Conservation (phyloP, 2,888 invertebrate species). For the Stratiomys singularior region DNA sequence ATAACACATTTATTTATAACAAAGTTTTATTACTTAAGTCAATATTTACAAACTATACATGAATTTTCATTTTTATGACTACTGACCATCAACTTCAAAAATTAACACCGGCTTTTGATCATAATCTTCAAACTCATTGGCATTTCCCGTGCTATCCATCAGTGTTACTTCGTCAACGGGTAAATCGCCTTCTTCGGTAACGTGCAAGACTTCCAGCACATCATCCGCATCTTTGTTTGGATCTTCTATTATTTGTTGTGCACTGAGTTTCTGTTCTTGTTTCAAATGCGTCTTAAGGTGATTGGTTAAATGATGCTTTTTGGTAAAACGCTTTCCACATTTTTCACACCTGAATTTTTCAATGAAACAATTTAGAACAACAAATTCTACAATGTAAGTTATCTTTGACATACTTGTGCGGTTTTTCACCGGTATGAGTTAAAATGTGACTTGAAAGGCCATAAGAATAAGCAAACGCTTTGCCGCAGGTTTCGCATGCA, state of each 20-base stretch:
- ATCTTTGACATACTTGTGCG: conserved; percentile 58
- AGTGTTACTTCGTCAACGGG: conserved; percentile 21
- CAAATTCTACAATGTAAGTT: too few species aligned
- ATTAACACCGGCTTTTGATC: neutral
- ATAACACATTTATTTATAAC: too few species aligned
- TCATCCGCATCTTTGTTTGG: neutral
- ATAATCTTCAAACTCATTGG: neutral
- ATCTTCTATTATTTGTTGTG: neutral
- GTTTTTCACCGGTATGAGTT: conserved; percentile 64
- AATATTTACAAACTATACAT: too few species aligned
- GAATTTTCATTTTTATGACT: neutral
- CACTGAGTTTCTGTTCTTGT: conserved; percentile 26
- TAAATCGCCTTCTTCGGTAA: conserved; percentile 2
- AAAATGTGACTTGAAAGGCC: conserved; percentile 63
- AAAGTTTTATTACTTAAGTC: neutral
- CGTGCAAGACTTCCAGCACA: neutral
- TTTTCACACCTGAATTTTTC: conserved; percentile 50
- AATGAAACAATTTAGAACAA: neutral
- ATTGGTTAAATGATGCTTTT: conserved; percentile 50
- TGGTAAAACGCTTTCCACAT: conserved; percentile 49
- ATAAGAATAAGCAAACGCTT: conserved; percentile 63
- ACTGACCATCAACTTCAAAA: neutral
- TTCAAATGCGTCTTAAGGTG: conserved; percentile 49
- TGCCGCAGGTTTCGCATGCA: conserved; percentile 62
- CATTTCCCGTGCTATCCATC: neutral